Evolutionary conservation across 1,140 invertebrate species (phyloP).

Genomic region (Ceratitis capitata): DNA sequence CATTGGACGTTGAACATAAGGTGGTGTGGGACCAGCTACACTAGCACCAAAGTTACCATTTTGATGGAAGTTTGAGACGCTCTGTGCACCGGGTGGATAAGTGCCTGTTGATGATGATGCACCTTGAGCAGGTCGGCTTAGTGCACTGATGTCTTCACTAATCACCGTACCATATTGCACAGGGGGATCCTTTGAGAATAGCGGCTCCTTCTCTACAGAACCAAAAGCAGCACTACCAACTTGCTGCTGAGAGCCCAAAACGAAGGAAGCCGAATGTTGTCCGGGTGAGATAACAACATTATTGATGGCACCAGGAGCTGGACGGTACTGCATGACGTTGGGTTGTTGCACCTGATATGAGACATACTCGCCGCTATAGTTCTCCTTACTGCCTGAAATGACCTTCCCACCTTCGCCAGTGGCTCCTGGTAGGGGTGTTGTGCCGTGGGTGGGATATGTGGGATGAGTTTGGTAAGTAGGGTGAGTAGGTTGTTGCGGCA

Average conservation of each 20-base stretch:
- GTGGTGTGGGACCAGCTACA: neutral
- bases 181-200: conserved; percentile 51
- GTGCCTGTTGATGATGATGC: conserved; percentile 46
- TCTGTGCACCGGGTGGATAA: conserved; percentile 45
- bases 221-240: conserved; percentile 60
- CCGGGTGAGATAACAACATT: conserved; percentile 73
- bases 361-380: conserved; percentile 60
- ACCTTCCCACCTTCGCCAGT: conserved; percentile 49
- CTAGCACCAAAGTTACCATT: conserved; percentile 45
- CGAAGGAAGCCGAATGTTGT: conserved; percentile 73
- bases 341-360: conserved; percentile 62
- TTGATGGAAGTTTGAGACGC: conserved; percentile 53
- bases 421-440: neutral
- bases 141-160: conserved; percentile 57
- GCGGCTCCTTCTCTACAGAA: conserved; percentile 50
- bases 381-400: conserved; percentile 52
- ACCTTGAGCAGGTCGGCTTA: conserved; percentile 48
- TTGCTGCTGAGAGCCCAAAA: conserved; percentile 72
- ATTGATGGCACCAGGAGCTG: conserved; percentile 69
- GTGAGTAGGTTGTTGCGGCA: neutral
- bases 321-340: conserved; percentile 61
- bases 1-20: conserved; percentile 30
- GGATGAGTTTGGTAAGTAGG: neutral
- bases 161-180: conserved; percentile 64
- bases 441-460: neutral